Evolutionary conservation across 2,888 invertebrate species (phyloP).

Genomic region (Tubulanus polymorphus): DNA sequence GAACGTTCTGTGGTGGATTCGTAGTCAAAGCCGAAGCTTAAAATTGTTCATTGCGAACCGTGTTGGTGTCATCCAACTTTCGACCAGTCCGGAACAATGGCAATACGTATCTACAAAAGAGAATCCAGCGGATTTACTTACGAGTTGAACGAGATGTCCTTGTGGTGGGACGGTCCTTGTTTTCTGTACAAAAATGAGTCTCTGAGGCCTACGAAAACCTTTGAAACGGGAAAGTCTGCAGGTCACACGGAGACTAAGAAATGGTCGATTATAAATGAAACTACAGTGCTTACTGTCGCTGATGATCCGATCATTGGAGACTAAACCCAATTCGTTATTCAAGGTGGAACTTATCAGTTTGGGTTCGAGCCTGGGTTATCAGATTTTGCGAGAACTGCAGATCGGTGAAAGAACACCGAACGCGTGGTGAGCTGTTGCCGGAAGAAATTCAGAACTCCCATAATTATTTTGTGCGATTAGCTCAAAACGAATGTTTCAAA

Average conservation of each 20-base stretch:
- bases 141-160: no score
- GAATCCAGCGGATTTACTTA: slow-evolving; percentile 9
- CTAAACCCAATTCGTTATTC: no score
- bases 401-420: background rate
- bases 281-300: no score
- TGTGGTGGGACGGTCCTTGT: slow-evolving; percentile 1
- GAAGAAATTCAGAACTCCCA: background rate
- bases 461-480: background rate
- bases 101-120: slow-evolving; percentile 2
- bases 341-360: no score
- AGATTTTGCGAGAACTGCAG: background rate
- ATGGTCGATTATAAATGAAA: no score
- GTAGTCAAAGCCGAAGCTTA: background rate
- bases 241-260: no score
- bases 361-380: no score
- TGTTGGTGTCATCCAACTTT: slow-evolving; percentile 3
- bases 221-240: no score
- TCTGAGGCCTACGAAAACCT: no score
- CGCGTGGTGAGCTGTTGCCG: background rate
- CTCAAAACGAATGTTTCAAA: background rate
- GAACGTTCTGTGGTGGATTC: slow-evolving; percentile 11
- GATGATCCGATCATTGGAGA: no score
- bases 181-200: no score
- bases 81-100: slow-evolving; percentile 12
- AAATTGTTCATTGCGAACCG: slow-evolving; percentile 11